Conservation (phyloP, 2,113 vertebrate genomes). For the Otis tarda region DNA sequence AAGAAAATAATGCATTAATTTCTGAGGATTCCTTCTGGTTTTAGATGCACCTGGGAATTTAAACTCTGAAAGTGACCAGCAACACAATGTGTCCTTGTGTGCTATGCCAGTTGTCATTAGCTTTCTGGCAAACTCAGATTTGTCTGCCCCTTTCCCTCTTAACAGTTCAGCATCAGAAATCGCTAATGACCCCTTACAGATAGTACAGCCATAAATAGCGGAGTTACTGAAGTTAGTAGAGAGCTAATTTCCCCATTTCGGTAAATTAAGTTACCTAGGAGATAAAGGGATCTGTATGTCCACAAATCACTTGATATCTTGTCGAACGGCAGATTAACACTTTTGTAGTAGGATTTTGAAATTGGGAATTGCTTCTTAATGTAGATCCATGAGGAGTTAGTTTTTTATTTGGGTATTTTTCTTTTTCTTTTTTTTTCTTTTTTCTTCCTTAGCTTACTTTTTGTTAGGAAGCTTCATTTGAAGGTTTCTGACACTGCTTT, state of each 20-base stretch:
- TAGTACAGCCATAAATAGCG: background rate
- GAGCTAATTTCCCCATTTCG: background rate
- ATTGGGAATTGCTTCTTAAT: background rate
- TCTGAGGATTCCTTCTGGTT: background rate
- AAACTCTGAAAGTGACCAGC: background rate
- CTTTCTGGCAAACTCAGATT: background rate
- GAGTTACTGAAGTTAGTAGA: background rate
- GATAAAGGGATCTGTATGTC: background rate
- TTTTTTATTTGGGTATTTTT: background rate
- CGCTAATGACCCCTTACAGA: background rate
- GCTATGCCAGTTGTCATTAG: background rate
- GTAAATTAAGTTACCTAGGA: conserved; percentile 37
- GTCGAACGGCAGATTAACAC: background rate
- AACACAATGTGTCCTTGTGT: fast-evolving
- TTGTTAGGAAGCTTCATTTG: background rate
- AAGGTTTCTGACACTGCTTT: background rate
- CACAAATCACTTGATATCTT: background rate
- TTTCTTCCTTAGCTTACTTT: background rate
- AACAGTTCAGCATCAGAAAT: background rate
- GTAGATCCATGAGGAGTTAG: background rate
- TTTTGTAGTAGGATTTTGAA: background rate
- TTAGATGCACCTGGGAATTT: background rate
- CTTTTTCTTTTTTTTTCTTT: background rate
- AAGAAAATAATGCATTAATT: background rate
- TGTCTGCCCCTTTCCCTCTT: background rate